Evolutionary conservation across 1,140 invertebrate genomes (phyloP).

Genomic region (Drosophila micromelanica): DNA sequence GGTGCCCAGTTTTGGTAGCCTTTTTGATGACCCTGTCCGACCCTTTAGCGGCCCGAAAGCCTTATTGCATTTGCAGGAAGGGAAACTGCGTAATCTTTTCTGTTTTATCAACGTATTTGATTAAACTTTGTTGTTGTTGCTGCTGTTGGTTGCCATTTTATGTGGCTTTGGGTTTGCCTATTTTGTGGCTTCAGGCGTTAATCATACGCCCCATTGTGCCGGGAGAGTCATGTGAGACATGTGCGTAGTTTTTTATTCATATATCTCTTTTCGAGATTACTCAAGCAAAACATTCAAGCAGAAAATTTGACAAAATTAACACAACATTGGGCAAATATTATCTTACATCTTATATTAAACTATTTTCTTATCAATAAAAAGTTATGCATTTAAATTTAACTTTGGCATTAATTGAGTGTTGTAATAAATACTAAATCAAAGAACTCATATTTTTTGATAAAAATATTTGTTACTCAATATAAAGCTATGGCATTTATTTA

Average conservation of each 20-base stretch:
- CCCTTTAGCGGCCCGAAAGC: slow-evolving; percentile 36
- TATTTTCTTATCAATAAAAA: too few species aligned
- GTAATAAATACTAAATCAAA: too few species aligned
- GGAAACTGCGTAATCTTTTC: slow-evolving; percentile 65
- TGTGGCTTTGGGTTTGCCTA: slow-evolving; percentile 58
- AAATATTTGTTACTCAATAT: too few species aligned
- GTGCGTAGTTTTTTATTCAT: slow-evolving; percentile 46
- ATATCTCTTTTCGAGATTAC: slow-evolving; percentile 12
- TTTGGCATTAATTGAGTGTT: too few species aligned
- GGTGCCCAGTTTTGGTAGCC: slow-evolving; percentile 47
- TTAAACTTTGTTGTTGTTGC: slow-evolving; percentile 59
- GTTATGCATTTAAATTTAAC: too few species aligned
- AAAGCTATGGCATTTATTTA: too few species aligned
- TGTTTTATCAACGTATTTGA: slow-evolving; percentile 82
- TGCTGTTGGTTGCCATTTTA: slow-evolving; percentile 49
- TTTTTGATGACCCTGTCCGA: slow-evolving; percentile 26
- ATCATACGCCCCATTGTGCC: slow-evolving; percentile 66
- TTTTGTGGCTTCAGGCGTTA: slow-evolving; percentile 68
- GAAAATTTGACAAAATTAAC: slow-evolving; percentile 40
- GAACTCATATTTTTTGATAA: too few species aligned
- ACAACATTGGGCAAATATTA: slow-evolving; percentile 2
- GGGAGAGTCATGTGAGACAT: slow-evolving; percentile 13
- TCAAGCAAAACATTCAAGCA: slow-evolving; percentile 2
- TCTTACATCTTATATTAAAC: too few species aligned
- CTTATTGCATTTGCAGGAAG: slow-evolving; percentile 40